Evolutionary conservation across 1,140 invertebrate genomes (phyloP).

Genomic region (Zaprionus lachaisei): DNA sequence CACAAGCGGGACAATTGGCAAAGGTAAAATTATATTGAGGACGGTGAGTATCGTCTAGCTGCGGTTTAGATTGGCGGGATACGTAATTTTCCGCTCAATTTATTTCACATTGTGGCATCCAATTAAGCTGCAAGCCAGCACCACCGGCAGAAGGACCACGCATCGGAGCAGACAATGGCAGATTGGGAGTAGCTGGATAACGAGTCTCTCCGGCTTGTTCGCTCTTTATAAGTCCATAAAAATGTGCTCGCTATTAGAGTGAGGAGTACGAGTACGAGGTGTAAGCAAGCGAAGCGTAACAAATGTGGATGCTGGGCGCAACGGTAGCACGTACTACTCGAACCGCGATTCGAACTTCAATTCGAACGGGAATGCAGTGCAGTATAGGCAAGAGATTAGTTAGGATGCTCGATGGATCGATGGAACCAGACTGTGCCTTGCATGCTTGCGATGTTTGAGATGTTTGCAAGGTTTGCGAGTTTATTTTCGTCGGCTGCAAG

Average conservation of each 20-base stretch:
- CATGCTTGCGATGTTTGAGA: background rate
- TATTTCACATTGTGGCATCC: conserved; percentile 84
- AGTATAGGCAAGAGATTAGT: background rate
- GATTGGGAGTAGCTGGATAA: background rate
- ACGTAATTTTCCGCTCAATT: conserved; percentile 85
- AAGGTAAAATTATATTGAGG: conserved; percentile 48
- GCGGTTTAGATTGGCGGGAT: conserved; percentile 75
- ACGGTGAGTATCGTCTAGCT: conserved; percentile 50
- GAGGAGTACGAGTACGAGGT: conserved; percentile 5
- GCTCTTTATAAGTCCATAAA: conserved; percentile 33
- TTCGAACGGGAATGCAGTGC: no score
- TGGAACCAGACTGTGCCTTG: background rate
- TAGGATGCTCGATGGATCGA: background rate
- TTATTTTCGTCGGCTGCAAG: conserved; percentile 37
- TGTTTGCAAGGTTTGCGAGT: background rate
- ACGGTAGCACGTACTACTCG: conserved; percentile 24
- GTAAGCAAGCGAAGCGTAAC: conserved; percentile 45
- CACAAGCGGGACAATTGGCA: conserved; percentile 60
- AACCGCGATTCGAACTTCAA: background rate
- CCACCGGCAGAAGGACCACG: background rate
- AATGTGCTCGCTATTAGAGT: conserved; percentile 2
- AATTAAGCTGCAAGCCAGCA: conserved; percentile 82
- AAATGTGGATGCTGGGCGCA: conserved; percentile 43
- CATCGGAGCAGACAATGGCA: conserved; percentile 36
- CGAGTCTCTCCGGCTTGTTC: conserved; percentile 7